A percentile compares a stretch with the other conserved stretches of the same genome.
phyloP scores from a whole-genome alignment of 2,888 invertebrate genomes.

The Temnothorax rugatulus region DNA sequence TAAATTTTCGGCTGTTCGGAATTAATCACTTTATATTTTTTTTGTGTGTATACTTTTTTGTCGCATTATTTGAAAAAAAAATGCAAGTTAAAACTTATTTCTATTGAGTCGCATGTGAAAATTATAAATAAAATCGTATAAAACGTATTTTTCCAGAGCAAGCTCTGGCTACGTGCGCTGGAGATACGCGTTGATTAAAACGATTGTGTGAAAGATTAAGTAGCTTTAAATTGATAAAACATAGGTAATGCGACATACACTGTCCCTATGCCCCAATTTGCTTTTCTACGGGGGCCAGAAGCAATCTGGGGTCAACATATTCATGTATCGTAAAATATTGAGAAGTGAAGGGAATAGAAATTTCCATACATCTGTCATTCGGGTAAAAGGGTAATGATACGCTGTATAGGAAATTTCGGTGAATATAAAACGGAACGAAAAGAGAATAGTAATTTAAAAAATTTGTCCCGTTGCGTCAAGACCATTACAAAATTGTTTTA shows the following conservation, averaged over 20 bases:
- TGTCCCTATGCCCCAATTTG: conserved; percentile 80
- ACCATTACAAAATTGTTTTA: conserved; percentile 71
- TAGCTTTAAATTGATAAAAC: conserved; percentile 59
- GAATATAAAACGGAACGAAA: conserved; percentile 34
- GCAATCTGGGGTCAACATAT: conserved; percentile 82
- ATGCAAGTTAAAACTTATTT: conserved; percentile 30
- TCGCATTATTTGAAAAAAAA: conserved; percentile 59
- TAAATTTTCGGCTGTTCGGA: conserved; percentile 2
- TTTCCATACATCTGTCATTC: conserved; percentile 70
- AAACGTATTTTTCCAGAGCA: conserved; percentile 35
- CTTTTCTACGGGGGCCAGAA: conserved; percentile 82
- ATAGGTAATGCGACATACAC: conserved; percentile 83
- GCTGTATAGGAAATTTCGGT: conserved; percentile 77
- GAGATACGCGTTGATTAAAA: conserved; percentile 30
- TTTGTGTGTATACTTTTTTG: conserved; percentile 18
- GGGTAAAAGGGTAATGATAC: conserved; percentile 14
- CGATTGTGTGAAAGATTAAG: conserved; percentile 34
- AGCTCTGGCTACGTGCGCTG: conserved; percentile 28
- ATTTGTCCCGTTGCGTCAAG: conserved; percentile 76
- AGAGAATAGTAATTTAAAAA: conserved; percentile 77
- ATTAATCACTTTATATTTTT: conserved; percentile 23
- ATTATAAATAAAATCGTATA: conserved; percentile 29
- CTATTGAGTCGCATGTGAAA: conserved; percentile 29
- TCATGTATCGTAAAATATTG: conserved; percentile 77
- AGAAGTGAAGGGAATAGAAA: conserved; percentile 69